These are phyloP conservation scores for Mionectes macconnelli DNA, from an alignment of 2,113 vertebrate genomes.

Conservation along the genomic window DNA sequence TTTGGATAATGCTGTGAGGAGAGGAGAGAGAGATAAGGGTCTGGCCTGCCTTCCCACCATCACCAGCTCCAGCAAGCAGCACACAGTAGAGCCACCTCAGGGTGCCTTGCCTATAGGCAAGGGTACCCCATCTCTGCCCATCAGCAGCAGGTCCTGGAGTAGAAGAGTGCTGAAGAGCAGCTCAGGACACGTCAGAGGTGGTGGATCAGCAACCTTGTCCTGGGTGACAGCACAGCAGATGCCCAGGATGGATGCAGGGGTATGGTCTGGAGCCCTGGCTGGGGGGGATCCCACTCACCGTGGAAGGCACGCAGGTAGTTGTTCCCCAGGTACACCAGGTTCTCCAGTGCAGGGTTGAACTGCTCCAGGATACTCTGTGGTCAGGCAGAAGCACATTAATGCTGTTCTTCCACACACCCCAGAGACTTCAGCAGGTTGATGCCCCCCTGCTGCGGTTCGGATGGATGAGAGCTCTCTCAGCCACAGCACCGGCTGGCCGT, in stretches of 20 bases:
- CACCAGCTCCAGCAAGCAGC: neutral
- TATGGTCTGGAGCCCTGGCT: neutral
- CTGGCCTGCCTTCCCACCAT: neutral
- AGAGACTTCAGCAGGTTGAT: neutral
- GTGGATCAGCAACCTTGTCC: neutral
- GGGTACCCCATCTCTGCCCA: neutral
- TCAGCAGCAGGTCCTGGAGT: neutral
- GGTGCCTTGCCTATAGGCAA: accelerated
- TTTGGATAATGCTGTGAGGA: constrained; percentile 77
- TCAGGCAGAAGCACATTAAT: neutral
- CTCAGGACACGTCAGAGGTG: neutral
- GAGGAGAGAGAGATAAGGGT: neutral
- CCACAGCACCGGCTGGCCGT: accelerated
- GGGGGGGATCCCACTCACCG: constrained; percentile 68
- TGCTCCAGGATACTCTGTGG: constrained; percentile 87
- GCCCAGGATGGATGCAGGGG: neutral
- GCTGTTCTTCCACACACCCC: accelerated
- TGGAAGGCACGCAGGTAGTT: constrained; percentile 89
- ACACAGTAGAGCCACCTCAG: neutral
- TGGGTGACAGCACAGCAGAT: neutral
- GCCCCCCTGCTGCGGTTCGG: accelerated
- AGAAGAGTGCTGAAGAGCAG: neutral
- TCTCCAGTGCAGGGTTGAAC: constrained; percentile 91
- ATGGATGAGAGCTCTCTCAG: neutral
- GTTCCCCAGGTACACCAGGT: constrained; percentile 88